Evolutionary conservation across 1,140 invertebrate species (phyloP).

Genomic region (Anadara kagoshimensis): DNA sequence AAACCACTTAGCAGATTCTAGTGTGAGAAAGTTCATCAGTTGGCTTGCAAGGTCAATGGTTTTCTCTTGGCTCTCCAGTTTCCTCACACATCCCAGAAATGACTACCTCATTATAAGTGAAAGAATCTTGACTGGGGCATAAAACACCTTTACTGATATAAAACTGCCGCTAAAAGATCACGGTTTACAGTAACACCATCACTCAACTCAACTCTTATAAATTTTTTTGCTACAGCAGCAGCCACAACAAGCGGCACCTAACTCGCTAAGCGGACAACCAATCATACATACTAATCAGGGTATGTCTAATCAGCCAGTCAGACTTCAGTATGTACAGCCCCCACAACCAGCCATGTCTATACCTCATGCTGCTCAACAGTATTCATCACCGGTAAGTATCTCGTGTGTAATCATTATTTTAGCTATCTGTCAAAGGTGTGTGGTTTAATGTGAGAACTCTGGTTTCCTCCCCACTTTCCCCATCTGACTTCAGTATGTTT

Average conservation of each 20-base stretch:
- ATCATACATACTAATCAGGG: slow-evolving; percentile 4
- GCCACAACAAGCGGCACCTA: not conserved
- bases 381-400: slow-evolving; percentile 11
- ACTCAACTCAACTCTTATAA: too few relatives aligned
- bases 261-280: not conserved
- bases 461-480: not conserved
- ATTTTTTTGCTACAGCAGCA: not conserved
- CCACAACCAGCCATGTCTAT: slow-evolving; percentile 27
- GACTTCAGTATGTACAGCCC: slow-evolving; percentile 34
- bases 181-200: too few relatives aligned
- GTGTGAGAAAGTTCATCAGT: too few relatives aligned
- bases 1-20: too few relatives aligned
- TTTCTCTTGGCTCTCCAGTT: too few relatives aligned
- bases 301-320: slow-evolving; percentile 16
- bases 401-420: too few relatives aligned
- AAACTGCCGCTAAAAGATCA: too few relatives aligned
- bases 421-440: not conserved
- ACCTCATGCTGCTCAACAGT: slow-evolving; percentile 19
- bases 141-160: too few relatives aligned
- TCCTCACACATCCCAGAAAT: too few relatives aligned
- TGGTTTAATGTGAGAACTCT: not conserved
- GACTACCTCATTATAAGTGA: too few relatives aligned
- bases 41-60: too few relatives aligned
- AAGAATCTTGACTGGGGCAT: too few relatives aligned
- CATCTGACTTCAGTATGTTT: not conserved